phyloP scores from a whole-genome alignment of 2,113 vertebrate genomes.

The Ptilonorhynchus violaceus region DNA sequence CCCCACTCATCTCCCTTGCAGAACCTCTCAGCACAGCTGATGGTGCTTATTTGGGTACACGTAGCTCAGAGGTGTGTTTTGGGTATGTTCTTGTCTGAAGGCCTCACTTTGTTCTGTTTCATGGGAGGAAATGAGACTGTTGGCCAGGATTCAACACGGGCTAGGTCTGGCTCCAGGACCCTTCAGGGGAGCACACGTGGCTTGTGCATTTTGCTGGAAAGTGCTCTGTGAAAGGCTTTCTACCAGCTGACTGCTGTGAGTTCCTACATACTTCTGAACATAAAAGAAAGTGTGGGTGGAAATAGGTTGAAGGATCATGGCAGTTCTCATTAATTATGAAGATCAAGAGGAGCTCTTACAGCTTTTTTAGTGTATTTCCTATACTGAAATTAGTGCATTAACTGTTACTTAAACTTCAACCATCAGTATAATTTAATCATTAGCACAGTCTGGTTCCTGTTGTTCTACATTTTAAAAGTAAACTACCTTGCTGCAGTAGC shows the following conservation, averaged over 20 bases:
- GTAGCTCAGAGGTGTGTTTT: background rate
- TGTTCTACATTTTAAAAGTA: background rate
- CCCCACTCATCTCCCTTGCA: background rate
- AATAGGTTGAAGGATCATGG: background rate
- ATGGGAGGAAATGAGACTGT: background rate
- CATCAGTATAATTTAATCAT: background rate
- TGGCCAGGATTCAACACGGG: background rate
- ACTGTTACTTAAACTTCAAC: background rate
- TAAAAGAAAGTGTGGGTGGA: slow-evolving; percentile 12
- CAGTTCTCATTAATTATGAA: slow-evolving; percentile 8
- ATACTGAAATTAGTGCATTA: background rate
- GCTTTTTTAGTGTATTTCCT: background rate
- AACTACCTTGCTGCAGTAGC: background rate
- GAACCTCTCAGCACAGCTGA: background rate
- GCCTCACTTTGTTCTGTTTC: background rate
- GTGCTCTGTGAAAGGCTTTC: background rate
- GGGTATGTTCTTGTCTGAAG: background rate
- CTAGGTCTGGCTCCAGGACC: background rate
- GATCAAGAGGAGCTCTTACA: background rate
- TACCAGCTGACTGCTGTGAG: background rate
- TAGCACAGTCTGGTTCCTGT: background rate
- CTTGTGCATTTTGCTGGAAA: background rate
- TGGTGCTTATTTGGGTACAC: background rate
- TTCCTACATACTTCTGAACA: background rate
- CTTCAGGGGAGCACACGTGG: background rate